phyloP scores from a whole-genome alignment of 2,113 vertebrate genomes.

The Gallinago undulata region DNA sequence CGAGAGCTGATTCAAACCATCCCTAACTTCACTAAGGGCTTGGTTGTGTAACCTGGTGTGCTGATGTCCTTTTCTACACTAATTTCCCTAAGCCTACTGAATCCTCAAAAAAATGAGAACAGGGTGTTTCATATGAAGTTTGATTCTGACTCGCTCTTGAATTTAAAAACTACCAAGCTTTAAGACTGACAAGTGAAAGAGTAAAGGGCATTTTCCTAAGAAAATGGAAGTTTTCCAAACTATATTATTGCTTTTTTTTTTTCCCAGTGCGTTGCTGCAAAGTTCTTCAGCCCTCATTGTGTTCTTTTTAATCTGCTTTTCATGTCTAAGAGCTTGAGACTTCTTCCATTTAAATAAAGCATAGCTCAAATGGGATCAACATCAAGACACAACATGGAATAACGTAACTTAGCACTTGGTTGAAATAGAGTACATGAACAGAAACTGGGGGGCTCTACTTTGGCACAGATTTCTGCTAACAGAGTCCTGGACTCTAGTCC shows the following conservation, averaged over 20 bases:
- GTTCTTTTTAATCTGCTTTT: background rate
- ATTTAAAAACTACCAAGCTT: background rate
- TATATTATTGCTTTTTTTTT: background rate
- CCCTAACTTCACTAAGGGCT: background rate
- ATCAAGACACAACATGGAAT: background rate
- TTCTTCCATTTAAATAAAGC: background rate
- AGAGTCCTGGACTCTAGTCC: background rate
- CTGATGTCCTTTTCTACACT: background rate
- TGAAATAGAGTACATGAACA: background rate
- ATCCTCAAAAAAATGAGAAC: background rate
- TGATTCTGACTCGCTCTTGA: background rate
- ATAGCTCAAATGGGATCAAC: background rate
- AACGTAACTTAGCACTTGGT: background rate
- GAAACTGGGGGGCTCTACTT: background rate
- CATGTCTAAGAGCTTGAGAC: background rate
- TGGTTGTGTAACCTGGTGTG: background rate
- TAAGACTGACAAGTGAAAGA: background rate
- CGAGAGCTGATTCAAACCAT: background rate
- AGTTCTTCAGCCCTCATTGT: background rate
- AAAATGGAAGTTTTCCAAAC: rapidly evolving
- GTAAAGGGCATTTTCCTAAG: background rate
- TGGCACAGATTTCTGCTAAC: background rate
- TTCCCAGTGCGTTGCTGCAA: background rate
- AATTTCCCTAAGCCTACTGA: background rate
- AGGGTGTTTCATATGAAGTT: background rate